Conservation (phyloP, 2,797 vertebrate genomes). For the Hybognathus amarus region DNA sequence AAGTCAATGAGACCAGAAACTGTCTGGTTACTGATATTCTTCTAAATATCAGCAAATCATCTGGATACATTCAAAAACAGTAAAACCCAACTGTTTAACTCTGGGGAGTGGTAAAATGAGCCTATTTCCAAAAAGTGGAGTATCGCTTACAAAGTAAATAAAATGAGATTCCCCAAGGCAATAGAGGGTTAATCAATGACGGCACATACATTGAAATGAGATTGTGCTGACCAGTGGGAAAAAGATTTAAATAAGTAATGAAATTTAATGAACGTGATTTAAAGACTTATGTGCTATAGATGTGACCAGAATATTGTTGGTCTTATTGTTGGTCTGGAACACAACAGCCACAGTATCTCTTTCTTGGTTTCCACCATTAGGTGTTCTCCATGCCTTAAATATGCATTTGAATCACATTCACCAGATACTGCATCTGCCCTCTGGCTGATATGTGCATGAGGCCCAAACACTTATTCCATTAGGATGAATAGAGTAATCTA, state of each 20-base stretch:
- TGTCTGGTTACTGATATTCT: too few species aligned
- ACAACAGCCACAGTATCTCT: background rate
- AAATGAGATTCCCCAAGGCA: background rate
- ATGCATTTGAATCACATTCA: conserved; percentile 6
- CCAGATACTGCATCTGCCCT: conserved; percentile 6
- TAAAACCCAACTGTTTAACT: too few species aligned
- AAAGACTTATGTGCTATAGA: background rate
- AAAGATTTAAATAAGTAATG: conserved; percentile 21
- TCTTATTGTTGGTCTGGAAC: background rate
- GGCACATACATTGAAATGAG: background rate
- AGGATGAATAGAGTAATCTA: background rate
- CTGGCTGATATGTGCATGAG: background rate
- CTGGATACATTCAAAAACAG: too few species aligned
- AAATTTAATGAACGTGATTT: conserved; percentile 4
- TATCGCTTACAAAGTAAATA: background rate
- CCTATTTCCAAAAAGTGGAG: too few species aligned
- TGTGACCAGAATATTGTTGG: background rate
- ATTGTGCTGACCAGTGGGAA: background rate
- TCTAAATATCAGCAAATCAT: too few species aligned
- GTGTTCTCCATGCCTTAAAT: background rate
- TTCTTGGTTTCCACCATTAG: background rate
- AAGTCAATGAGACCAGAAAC: too few species aligned
- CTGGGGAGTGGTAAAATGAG: too few species aligned
- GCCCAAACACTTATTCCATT: conserved; percentile 5
- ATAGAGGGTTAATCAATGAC: conserved; percentile 6